Conservation (phyloP, 2,888 invertebrate species). For the Stegophylla sp. region DNA sequence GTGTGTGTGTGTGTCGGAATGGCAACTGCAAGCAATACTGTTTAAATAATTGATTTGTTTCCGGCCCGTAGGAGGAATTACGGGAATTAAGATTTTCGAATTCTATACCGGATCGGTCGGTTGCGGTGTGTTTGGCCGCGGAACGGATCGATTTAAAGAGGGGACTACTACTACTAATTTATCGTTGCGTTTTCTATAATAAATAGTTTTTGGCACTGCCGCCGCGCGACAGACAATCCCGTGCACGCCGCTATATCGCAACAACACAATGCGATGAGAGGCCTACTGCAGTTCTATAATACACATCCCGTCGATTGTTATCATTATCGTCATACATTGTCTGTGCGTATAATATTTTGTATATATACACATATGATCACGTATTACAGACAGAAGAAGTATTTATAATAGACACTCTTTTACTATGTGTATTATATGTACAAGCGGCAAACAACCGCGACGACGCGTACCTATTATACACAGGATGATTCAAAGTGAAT, state of each 20-base stretch:
- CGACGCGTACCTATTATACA: too few species aligned
- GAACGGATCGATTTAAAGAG: conserved; percentile 15
- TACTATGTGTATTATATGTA: neutral
- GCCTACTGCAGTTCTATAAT: neutral
- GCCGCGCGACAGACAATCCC: neutral
- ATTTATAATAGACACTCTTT: neutral
- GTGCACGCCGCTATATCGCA: neutral
- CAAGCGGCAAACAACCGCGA: too few species aligned
- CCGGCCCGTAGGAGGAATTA: conserved; percentile 3
- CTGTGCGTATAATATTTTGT: neutral
- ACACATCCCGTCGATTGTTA: neutral
- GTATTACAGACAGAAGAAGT: neutral
- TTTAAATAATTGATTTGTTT: conserved; percentile 22
- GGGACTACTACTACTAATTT: too few species aligned
- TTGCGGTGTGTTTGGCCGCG: conserved; percentile 8
- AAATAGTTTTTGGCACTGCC: conserved; percentile 15
- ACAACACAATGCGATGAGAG: neutral
- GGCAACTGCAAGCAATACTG: neutral
- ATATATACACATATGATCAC: neutral
- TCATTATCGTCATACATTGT: neutral
- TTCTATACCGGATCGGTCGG: neutral
- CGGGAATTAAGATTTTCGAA: conserved; percentile 24
- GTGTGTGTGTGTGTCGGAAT: too few species aligned
- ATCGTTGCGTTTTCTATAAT: neutral
- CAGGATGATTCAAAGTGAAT: too few species aligned